Evolutionary conservation across 2,888 invertebrate species (phyloP).

Genomic region (Athalia cordata): DNA sequence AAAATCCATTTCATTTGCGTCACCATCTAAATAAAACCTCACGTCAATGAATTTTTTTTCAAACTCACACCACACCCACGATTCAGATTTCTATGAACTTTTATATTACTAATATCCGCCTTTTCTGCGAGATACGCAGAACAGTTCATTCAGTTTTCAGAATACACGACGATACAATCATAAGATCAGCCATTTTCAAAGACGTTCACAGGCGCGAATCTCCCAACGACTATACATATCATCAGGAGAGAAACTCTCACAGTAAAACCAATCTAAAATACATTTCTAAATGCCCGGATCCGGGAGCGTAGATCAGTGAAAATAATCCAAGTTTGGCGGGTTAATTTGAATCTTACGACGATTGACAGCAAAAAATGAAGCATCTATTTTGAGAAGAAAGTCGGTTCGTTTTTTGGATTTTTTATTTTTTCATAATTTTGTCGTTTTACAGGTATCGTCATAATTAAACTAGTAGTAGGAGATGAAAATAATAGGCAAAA

Average conservation of each 20-base stretch:
- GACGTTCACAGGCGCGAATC: slow-evolving; percentile 17
- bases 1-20: slow-evolving; percentile 21
- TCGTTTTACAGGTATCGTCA: slow-evolving; percentile 63
- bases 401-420: slow-evolving; percentile 42
- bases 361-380: too few species aligned
- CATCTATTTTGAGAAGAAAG: neutral
- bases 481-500: slow-evolving; percentile 62
- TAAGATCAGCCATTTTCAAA: slow-evolving; percentile 38
- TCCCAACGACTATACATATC: slow-evolving; percentile 5
- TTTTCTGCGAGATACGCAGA: neutral
- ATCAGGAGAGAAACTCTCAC: neutral
- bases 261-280: neutral
- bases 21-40: slow-evolving; percentile 14
- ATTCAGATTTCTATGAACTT: neutral
- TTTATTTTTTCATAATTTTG: slow-evolving; percentile 57
- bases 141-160: slow-evolving; percentile 2
- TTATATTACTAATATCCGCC: neutral
- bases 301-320: neutral
- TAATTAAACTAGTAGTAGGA: slow-evolving; percentile 62
- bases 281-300: neutral
- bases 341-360: too few species aligned
- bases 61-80: neutral
- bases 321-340: too few species aligned
- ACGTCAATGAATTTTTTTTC: slow-evolving; percentile 13
- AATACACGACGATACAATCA: slow-evolving; percentile 26